phyloP scores from a whole-genome alignment of 2,797 vertebrate genomes.

The Glyptemys insculpta region DNA sequence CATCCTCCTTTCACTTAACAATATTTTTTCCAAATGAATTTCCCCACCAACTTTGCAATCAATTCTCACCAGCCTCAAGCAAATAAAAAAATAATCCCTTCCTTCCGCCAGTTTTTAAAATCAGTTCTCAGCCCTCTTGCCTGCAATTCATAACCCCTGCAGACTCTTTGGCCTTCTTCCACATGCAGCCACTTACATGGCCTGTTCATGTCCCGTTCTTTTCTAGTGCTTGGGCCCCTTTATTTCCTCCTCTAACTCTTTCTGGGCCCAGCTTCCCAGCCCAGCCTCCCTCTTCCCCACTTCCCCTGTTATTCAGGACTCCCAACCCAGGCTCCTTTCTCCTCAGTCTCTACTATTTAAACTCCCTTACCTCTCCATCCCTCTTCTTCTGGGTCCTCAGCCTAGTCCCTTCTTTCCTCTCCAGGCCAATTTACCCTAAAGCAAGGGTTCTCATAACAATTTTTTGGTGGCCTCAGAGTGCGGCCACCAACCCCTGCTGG shows the following conservation, averaged over 20 bases:
- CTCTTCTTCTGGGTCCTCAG: background rate
- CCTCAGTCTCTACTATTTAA: background rate
- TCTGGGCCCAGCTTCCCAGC: background rate
- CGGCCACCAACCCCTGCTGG: too few species aligned
- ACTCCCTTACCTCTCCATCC: background rate
- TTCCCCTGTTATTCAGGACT: background rate
- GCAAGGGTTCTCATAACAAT: too few species aligned
- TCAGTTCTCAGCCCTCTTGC: background rate
- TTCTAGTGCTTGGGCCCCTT: background rate
- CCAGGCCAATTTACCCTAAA: background rate
- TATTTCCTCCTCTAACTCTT: background rate
- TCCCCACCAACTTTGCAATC: slow-evolving; percentile 20
- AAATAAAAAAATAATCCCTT: slow-evolving; percentile 15
- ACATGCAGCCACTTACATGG: background rate
- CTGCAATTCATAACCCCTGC: background rate
- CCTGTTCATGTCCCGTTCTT: background rate
- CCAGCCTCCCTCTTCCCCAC: background rate
- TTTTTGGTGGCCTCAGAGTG: too few species aligned
- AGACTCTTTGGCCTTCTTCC: slow-evolving; percentile 9
- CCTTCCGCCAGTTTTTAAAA: background rate
- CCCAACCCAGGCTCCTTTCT: background rate
- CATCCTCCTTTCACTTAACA: slow-evolving; percentile 22
- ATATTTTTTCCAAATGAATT: slow-evolving; percentile 40
- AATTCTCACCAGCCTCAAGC: background rate
- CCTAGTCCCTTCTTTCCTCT: background rate